Conservation (phyloP, 2,888 invertebrate species). For the Anthophora plumipes region DNA sequence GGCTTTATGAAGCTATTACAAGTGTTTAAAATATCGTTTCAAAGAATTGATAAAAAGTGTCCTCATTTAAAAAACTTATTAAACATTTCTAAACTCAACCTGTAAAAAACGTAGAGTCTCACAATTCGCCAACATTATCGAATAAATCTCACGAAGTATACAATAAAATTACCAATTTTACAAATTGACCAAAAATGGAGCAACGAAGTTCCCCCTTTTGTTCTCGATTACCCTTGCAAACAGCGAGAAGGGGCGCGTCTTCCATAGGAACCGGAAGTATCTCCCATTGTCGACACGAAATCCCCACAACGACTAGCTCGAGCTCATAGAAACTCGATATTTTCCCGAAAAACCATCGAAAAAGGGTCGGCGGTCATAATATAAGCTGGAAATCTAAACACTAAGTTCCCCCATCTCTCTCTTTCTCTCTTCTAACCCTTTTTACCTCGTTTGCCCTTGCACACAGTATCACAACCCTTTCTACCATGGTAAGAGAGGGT, state of each 20-base stretch:
- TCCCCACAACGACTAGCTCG: neutral
- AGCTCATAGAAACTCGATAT: constrained; percentile 50
- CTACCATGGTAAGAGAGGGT: neutral
- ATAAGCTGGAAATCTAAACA: constrained; percentile 60
- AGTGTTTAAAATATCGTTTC: no score
- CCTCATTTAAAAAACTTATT: no score
- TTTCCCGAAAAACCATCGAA: constrained; percentile 39
- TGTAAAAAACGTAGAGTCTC: no score
- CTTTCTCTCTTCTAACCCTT: neutral
- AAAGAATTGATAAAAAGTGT: no score
- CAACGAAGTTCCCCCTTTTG: neutral
- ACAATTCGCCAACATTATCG: no score
- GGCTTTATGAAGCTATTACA: no score
- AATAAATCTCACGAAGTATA: no score
- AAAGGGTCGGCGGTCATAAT: constrained; percentile 39
- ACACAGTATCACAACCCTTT: constrained; percentile 40
- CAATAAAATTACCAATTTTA: neutral
- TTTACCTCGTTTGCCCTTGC: constrained; percentile 39
- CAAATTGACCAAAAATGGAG: neutral
- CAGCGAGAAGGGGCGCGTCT: neutral
- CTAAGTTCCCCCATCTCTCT: no score
- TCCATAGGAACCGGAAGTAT: constrained; percentile 47
- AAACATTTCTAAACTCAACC: no score
- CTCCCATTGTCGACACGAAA: constrained; percentile 15
- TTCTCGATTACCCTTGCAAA: neutral